Conservation (phyloP, 2,113 vertebrate genomes). For the Perognathus longimembris region DNA sequence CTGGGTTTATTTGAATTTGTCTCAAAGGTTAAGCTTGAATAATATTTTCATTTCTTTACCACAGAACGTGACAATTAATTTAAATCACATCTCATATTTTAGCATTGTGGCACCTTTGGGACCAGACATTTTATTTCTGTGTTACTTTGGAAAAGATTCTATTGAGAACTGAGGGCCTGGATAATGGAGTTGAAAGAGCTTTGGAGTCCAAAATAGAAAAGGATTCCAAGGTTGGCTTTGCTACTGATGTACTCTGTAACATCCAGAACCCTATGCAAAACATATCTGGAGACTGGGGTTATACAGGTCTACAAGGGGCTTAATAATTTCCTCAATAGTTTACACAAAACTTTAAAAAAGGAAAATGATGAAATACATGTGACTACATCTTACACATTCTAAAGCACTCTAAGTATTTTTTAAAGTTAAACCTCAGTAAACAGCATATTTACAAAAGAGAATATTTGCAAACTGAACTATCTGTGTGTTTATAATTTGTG, state of each 20-base stretch:
- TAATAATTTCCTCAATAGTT: conserved; percentile 10
- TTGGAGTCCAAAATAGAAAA: neutral
- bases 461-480: neutral
- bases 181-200: conserved; percentile 19
- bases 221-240: neutral
- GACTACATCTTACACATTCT: neutral
- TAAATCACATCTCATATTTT: conserved; percentile 82
- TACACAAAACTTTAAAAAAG: too few relatives aligned
- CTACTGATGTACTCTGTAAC: neutral
- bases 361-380: neutral
- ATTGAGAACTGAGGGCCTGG: conserved; percentile 19
- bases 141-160: conserved; percentile 58
- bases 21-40: conserved; percentile 79
- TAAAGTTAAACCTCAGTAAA: conserved; percentile 14
- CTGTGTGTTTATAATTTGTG: neutral
- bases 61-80: conserved; percentile 84
- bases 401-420: neutral
- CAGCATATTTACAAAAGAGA: conserved; percentile 13
- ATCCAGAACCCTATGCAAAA: neutral
- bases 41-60: conserved; percentile 82
- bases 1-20: conserved; percentile 77
- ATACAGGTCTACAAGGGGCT: neutral
- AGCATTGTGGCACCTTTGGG: conserved; percentile 75
- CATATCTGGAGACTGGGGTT: neutral
- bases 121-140: conserved; percentile 68